Base-by-base conservation (phyloP, 92 coral and sea anemone species). In the Phenganax subtilis region DNA sequence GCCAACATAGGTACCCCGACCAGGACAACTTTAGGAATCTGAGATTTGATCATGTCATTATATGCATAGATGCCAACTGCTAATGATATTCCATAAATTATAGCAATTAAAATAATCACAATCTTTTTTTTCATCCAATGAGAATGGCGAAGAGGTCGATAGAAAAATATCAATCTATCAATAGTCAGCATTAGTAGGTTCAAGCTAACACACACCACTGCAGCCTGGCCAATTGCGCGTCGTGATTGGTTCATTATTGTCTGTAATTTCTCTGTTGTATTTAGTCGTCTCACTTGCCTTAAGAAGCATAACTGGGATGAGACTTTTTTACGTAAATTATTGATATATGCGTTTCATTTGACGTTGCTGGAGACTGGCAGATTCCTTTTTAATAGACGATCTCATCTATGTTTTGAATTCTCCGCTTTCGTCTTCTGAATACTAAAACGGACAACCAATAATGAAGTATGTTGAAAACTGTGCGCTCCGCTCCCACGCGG, bases 171-270 rank as follows among this genome's bases (percentile, higher is more conserved):
- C 4, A 53, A 28, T 16, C 62, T 62, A 27, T 75, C 80, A 9
- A 57, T 52, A 16, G 80, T 75, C 29, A 75, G 27, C 64, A 56
- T 56, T 75, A n/a, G n/a, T n/a, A n/a, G n/a, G n/a, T n/a, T n/a
- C 17, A 75, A 57, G 56, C 80, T 75, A 0, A 25, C 80, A 55
- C 80, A 54, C 11, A 75, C 80, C 3, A 57, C 65, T 15, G 65
- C 62, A 20, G 80, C 64, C 15, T 75, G 80, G 29, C 80, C 80
- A 29, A 75, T 75, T 6, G 80, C 80, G 80, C 80, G 80, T 0
- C 80, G 64, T 7, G 80, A 54, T 75, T 75, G 80, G 65, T 75
- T 75, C 80, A 75, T 75, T 2, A 53, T 4, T 1, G 80, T 75
- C 1, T 65, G 63, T 12, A 75, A 64, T 28, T 75, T 75, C 8